Percentiles rank a stretch among this genome's conserved stretches.
phyloP scores from a whole-genome alignment of 2,888 invertebrate species.

The Buathra laborator region DNA sequence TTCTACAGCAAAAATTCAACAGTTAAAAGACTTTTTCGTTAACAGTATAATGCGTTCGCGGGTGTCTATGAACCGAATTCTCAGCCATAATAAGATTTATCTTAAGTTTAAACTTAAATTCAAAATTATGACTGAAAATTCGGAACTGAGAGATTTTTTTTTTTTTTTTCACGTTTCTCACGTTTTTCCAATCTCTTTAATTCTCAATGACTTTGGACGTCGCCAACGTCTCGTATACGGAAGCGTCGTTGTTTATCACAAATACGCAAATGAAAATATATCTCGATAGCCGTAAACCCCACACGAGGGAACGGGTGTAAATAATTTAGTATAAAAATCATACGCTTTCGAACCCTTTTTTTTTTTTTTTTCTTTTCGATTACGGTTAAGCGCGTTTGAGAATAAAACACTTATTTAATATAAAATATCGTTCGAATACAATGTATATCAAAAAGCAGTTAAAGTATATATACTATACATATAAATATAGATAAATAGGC shows the following conservation, averaged over 20 bases:
- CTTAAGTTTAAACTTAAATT: background rate
- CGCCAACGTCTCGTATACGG: constrained; percentile 63
- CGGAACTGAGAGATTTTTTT: constrained; percentile 16
- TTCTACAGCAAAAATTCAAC: constrained; percentile 84
- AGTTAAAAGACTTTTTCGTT: constrained; percentile 81
- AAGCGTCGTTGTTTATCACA: constrained; percentile 68
- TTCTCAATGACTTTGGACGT: constrained; percentile 46
- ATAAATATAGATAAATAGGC: constrained; percentile 76
- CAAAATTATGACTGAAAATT: background rate
- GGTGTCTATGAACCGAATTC: constrained; percentile 24
- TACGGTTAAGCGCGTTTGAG: constrained; percentile 29
- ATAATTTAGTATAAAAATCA: constrained; percentile 71
- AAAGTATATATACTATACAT: constrained; percentile 75
- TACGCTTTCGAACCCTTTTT: constrained; percentile 67
- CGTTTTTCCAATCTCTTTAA: constrained; percentile 22
- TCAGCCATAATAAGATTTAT: background rate
- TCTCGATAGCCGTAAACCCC: constrained; percentile 47
- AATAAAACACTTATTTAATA: constrained; percentile 78
- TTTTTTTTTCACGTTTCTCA: constrained; percentile 17
- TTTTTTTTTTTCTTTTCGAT: constrained; percentile 13
- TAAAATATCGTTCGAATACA: constrained; percentile 80
- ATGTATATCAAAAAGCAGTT: constrained; percentile 80
- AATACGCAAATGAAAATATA: constrained; percentile 62
- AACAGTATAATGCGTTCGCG: constrained; percentile 70
- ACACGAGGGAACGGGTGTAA: constrained; percentile 63